Percentiles rank a stretch among this genome's conserved stretches.
Conservation (phyloP, 2,888 invertebrate genomes). For the Napeogenes sylphis region DNA sequence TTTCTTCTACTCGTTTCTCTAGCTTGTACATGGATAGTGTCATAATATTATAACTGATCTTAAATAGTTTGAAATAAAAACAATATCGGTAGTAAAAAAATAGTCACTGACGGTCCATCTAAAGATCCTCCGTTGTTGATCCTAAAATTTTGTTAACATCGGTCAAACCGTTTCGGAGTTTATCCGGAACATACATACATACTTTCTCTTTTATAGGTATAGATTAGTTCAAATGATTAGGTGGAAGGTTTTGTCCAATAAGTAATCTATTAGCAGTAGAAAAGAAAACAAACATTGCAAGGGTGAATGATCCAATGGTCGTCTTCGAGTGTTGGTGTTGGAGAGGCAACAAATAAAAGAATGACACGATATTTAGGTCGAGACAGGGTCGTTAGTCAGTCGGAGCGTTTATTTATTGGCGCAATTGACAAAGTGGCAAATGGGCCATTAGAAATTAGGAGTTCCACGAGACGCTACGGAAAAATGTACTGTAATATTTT, state of each 20-base stretch:
- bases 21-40: no score
- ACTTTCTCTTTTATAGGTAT: no score
- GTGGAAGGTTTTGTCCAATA: background rate
- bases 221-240: no score
- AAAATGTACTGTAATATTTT: slow-evolving; percentile 73
- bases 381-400: slow-evolving; percentile 68
- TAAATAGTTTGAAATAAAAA: no score
- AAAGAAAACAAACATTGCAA: slow-evolving; percentile 4
- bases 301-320: slow-evolving; percentile 18
- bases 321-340: slow-evolving; percentile 16
- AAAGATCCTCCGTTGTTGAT: no score
- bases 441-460: slow-evolving; percentile 78
- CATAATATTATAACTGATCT: no score
- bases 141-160: no score
- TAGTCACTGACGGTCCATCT: no score
- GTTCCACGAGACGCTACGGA: slow-evolving; percentile 57
- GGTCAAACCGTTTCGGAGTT: no score
- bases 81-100: no score
- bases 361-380: slow-evolving; percentile 62
- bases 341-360: slow-evolving; percentile 55
- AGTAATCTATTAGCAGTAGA: background rate
- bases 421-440: slow-evolving; percentile 79
- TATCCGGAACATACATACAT: no score
- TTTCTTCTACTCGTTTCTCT: no score
- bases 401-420: slow-evolving; percentile 71